Percentiles rank a stretch among this genome's conserved stretches.
Conservation (phyloP, 1,140 invertebrate species). For the Cherax destructor region DNA sequence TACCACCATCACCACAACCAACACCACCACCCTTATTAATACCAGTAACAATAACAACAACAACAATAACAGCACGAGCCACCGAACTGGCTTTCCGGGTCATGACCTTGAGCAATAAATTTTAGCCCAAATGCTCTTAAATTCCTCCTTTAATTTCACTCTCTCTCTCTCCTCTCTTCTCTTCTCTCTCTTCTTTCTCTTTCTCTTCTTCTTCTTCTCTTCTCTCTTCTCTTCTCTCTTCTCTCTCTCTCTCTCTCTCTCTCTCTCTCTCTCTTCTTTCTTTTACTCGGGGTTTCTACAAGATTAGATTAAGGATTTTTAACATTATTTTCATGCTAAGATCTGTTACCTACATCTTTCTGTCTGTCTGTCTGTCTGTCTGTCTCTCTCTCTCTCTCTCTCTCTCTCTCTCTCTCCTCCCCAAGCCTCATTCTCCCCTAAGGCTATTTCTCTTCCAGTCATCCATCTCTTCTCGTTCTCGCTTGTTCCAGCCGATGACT, state of each 20-base stretch:
- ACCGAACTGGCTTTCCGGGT: background rate
- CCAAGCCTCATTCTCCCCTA: background rate
- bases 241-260: background rate
- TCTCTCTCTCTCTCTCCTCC: background rate
- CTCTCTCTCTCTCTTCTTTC: background rate
- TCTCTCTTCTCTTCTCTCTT: background rate
- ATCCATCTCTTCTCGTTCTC: slow-evolving; percentile 22
- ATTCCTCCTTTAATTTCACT: slow-evolving; percentile 5
- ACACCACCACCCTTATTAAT: background rate
- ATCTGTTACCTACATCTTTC: background rate
- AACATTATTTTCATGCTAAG: background rate
- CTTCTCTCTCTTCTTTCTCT: background rate
- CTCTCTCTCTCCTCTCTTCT: background rate
- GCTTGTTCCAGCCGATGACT: slow-evolving; percentile 17
- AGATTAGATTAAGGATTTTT: background rate
- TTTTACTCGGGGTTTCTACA: background rate
- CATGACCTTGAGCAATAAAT: slow-evolving; percentile 56
- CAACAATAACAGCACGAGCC: background rate
- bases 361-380: background rate
- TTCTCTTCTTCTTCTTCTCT: background rate
- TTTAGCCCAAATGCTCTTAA: slow-evolving; percentile 42
- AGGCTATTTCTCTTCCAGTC: slow-evolving; percentile 41
- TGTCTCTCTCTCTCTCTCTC: background rate
- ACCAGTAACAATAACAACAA: background rate
- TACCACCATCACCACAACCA: background rate